phyloP scores from a whole-genome alignment of 2,113 vertebrate genomes.

The Hypocryptadius cinnamomeus region DNA sequence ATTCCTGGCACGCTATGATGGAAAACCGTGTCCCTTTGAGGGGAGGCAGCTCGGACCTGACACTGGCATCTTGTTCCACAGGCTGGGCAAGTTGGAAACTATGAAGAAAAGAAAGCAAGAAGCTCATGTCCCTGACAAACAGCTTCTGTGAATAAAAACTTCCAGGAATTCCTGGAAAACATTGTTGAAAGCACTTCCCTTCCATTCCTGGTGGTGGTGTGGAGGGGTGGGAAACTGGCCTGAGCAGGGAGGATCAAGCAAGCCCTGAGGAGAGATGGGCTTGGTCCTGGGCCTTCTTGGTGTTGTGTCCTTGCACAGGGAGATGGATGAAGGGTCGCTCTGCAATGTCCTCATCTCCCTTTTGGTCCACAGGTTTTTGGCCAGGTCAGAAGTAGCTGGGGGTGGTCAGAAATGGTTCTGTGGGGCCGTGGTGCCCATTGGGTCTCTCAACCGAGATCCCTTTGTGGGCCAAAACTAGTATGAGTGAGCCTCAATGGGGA shows the following conservation, averaged over 20 bases:
- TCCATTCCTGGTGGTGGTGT: not conserved
- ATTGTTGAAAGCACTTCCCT: not conserved
- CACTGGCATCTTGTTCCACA: slow-evolving; percentile 81
- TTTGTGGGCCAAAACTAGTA: not conserved
- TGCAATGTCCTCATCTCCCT: not conserved
- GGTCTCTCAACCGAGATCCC: not conserved
- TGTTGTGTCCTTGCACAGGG: not conserved
- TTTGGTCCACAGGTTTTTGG: not conserved
- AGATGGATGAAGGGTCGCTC: fast-evolving
- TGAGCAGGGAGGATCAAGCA: not conserved
- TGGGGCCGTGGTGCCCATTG: not conserved
- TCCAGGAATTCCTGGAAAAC: not conserved
- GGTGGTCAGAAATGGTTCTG: not conserved
- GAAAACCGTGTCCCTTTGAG: slow-evolving; percentile 76
- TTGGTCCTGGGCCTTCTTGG: not conserved
- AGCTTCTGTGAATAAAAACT: not conserved
- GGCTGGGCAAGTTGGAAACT: slow-evolving; percentile 65
- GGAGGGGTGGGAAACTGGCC: not conserved
- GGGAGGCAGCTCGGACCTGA: slow-evolving; percentile 81
- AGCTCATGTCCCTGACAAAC: not conserved
- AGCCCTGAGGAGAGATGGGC: not conserved
- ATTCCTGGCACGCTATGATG: slow-evolving; percentile 75
- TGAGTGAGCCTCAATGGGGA: not conserved
- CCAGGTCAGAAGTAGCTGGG: not conserved
- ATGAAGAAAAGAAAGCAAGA: slow-evolving; percentile 3